A percentile compares a stretch with the other conserved stretches of the same genome.
Evolutionary conservation across 1,140 invertebrate genomes (phyloP).

Genomic region (Contarinia nasturtii): DNA sequence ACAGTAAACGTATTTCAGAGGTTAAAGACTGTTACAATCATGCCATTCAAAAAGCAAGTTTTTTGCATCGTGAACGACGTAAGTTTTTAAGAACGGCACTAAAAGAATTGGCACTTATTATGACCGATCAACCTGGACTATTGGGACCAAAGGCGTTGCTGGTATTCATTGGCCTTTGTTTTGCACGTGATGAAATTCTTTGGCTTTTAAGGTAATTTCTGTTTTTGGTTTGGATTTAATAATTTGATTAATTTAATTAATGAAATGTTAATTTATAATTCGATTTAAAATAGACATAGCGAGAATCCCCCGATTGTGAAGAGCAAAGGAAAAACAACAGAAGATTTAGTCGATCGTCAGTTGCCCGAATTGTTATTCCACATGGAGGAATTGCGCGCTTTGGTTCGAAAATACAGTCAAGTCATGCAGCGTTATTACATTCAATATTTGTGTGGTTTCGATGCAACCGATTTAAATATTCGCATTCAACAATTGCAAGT

Average conservation of each 20-base stretch:
- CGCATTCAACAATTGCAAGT: conserved; percentile 73
- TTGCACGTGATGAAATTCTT: conserved; percentile 88
- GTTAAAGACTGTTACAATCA: conserved; percentile 86
- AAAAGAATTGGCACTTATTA: conserved; percentile 85
- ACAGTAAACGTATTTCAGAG: conserved; percentile 78
- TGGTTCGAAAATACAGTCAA: conserved; percentile 88
- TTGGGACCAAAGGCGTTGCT: conserved; percentile 92
- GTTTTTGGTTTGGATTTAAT: no score
- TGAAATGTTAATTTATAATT: no score
- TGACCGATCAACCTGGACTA: conserved; percentile 94
- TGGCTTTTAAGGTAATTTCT: conserved; percentile 64
- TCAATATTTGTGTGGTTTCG: conserved; percentile 89
- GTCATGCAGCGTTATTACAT: conserved; percentile 97
- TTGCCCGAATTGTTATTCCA: conserved; percentile 94
- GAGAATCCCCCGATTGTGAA: conserved; percentile 81
- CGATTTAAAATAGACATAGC: conserved; percentile 40
- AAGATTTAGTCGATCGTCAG: conserved; percentile 84
- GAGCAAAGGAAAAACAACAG: conserved; percentile 63
- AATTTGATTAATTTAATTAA: no score
- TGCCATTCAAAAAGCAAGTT: conserved; percentile 73
- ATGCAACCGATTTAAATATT: conserved; percentile 80
- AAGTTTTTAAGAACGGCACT: conserved; percentile 92
- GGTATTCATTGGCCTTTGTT: conserved; percentile 89
- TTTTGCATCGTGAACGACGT: conserved; percentile 80
- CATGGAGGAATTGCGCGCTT: conserved; percentile 87